phyloP scores from a whole-genome alignment of 2,888 invertebrate genomes.

The Abscondita cerata region DNA sequence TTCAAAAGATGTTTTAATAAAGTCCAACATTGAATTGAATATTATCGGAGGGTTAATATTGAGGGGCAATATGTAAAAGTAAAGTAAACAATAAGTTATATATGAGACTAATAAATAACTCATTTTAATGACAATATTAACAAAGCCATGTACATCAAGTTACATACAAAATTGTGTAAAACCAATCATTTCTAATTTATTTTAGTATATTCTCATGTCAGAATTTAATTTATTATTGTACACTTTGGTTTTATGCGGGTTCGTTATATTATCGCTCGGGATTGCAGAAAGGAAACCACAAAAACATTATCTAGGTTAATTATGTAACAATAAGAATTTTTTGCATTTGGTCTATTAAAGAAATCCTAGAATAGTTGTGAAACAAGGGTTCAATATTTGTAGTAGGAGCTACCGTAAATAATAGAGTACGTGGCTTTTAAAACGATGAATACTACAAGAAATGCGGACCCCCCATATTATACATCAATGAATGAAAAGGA shows the following conservation, averaged over 20 bases:
- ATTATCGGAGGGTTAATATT: too few relatives aligned
- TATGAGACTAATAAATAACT: conserved; percentile 25
- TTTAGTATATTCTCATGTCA: conserved; percentile 35
- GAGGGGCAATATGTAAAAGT: not conserved
- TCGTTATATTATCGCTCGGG: conserved; percentile 26
- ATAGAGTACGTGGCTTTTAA: conserved; percentile 34
- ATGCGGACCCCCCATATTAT: conserved; percentile 33
- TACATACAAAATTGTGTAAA: conserved; percentile 34
- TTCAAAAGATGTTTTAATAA: too few relatives aligned
- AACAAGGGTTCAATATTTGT: conserved; percentile 17
- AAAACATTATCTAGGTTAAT: conserved; percentile 28
- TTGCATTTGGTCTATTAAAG: conserved; percentile 20
- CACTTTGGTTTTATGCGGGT: conserved; percentile 34
- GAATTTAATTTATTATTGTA: conserved; percentile 35
- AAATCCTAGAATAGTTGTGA: not conserved
- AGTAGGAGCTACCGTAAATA: conserved; percentile 20
- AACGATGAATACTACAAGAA: conserved; percentile 29
- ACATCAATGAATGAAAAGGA: conserved; percentile 27
- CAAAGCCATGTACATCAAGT: conserved; percentile 19
- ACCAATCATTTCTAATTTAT: conserved; percentile 33
- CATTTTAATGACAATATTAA: conserved; percentile 24
- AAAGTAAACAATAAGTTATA: not conserved
- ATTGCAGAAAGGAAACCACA: conserved; percentile 33
- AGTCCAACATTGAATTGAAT: too few relatives aligned
- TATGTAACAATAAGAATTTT: conserved; percentile 22